Percentiles rank a stretch among this genome's conserved stretches.
Conservation (phyloP, 2,113 vertebrate species). For the Sceloporus tristichus region DNA sequence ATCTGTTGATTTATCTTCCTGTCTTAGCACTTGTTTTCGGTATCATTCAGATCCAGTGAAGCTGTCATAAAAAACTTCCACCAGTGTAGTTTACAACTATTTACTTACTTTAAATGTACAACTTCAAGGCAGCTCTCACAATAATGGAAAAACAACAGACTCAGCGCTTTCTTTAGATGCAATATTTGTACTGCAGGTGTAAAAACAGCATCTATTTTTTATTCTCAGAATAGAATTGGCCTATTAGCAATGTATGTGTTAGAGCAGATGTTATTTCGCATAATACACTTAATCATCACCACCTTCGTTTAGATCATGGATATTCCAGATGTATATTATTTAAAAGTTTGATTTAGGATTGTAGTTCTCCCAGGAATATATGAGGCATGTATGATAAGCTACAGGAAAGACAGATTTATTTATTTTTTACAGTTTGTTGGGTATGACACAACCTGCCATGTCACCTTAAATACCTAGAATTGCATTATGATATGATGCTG, state of each 20-base stretch:
- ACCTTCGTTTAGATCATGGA: accelerated
- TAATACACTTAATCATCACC: background rate
- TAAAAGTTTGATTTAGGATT: constrained; percentile 34
- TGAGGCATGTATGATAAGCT: constrained; percentile 24
- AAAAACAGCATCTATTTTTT: no score
- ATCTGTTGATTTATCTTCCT: background rate
- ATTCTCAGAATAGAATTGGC: no score
- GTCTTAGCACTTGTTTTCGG: background rate
- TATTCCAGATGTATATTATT: background rate
- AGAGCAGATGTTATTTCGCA: background rate
- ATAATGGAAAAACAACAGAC: no score
- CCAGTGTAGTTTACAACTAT: background rate
- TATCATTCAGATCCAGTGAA: background rate
- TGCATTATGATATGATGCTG: constrained; percentile 23
- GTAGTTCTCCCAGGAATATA: constrained; percentile 22
- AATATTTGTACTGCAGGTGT: background rate
- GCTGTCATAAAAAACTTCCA: background rate
- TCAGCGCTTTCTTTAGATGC: background rate
- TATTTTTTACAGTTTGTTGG: background rate
- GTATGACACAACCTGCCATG: background rate
- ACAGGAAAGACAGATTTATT: background rate
- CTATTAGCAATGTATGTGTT: background rate
- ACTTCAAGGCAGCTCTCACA: background rate
- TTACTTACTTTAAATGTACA: background rate
- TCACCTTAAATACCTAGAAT: background rate